Evolutionary conservation across 2,888 invertebrate species (phyloP).

Genomic region (Carterocephalus palaemon): DNA sequence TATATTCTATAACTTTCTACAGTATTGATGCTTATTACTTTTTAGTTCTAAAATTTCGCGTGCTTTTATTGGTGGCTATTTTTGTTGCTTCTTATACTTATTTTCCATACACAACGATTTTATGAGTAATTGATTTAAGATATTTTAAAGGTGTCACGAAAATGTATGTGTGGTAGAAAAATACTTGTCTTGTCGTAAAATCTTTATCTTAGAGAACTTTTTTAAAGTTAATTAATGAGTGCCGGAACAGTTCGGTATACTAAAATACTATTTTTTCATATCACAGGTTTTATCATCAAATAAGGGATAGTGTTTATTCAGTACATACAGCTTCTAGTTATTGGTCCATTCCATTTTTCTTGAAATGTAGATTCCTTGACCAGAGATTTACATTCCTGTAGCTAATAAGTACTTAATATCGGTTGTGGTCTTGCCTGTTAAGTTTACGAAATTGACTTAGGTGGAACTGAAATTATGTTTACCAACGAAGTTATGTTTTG

Average conservation of each 20-base stretch:
- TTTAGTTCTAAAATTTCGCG: constrained; percentile 42
- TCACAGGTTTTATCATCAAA: too few species aligned
- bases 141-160: background rate
- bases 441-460: constrained; percentile 74
- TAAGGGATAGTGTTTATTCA: too few species aligned
- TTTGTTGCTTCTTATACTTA: constrained; percentile 33
- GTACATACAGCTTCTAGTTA: constrained; percentile 7
- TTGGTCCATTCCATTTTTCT: constrained; percentile 52
- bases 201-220: too few species aligned
- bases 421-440: constrained; percentile 81
- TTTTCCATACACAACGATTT: constrained; percentile 19
- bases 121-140: constrained; percentile 5
- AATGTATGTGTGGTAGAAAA: background rate
- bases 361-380: constrained; percentile 38
- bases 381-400: constrained; percentile 74
- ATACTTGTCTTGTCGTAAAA: too few species aligned
- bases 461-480: constrained; percentile 75
- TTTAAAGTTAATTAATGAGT: too few species aligned
- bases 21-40: constrained; percentile 13
- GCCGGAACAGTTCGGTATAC: too few species aligned
- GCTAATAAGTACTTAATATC: constrained; percentile 78
- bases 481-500: constrained; percentile 75
- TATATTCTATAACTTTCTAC: constrained; percentile 32
- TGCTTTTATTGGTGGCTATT: constrained; percentile 57
- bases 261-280: too few species aligned